Evolutionary conservation across 2,888 invertebrate genomes (phyloP), one percentile per base, ranked within the genome.

Genomic region (Catocala sponsa): DNA sequence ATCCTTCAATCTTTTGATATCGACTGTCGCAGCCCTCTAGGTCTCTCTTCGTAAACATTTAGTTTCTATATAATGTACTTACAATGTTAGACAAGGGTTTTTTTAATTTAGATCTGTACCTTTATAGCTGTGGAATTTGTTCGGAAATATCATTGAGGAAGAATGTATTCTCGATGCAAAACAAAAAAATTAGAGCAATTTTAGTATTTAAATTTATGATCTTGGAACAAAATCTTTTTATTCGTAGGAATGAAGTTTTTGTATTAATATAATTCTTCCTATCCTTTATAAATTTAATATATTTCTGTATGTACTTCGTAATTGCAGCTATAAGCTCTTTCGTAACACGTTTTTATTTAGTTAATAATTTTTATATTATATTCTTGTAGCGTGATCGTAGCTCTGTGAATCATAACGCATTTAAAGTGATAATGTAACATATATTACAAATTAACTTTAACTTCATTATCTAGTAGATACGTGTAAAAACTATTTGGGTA

Each of bases 361-460:
- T 59, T 56, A 9, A 48, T 53, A 13, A 32, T 25, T 55, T 66
- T 66, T 71, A 55, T 63, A 44, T 55, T 63, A 43, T 63, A 63
- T 58, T 72, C 48, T 60, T 54, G 66, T 72, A 74, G 72, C 41
- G 58, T 63, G 58, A 64, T 60, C 42, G 62, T 74, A 71, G 74
- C 55, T 59, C 52, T 65, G 70, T 72, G 67, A 65, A 75, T 63
- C 61, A 56, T 72, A 52, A 66, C 63, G 76, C 74, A 75, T 76
- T 75, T 76, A 75, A 59, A 62, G 65, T 70, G 65, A 64, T 68
- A 65, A 58, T 73, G 60, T 76, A 65, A 73, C 61, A 63, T 67
- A 65, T 71, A 67, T 63, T 72, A 72, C 70, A 74, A 75, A 74
- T 58, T 72, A 72, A 70, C 62, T 70, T 70, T 65, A 68, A 69